A percentile compares a stretch with the other conserved stretches of the same genome.
Conservation (phyloP, 64 coral and sea anemone genomes). For the Astreopora myriophthalma region DNA sequence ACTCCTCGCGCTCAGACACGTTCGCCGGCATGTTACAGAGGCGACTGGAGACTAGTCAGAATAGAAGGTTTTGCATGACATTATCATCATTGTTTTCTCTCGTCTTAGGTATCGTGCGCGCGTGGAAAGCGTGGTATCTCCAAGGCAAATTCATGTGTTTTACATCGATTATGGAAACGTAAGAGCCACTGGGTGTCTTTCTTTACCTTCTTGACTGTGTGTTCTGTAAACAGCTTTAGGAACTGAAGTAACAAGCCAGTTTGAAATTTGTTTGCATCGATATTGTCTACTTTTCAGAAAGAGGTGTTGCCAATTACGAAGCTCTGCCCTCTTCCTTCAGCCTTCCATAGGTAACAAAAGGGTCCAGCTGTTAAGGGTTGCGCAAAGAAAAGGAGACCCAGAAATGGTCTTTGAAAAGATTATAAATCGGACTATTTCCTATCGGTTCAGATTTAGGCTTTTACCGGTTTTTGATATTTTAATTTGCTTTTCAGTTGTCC, state of each 20-base stretch:
- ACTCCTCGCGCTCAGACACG: too few relatives aligned
- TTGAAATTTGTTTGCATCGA: background rate
- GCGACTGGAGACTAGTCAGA: too few relatives aligned
- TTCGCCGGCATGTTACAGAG: too few relatives aligned
- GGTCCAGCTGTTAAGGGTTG: background rate
- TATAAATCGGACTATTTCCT: too few relatives aligned
- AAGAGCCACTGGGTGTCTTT: background rate
- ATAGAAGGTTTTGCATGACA: too few relatives aligned
- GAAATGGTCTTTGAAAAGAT: too few relatives aligned
- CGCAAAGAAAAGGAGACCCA: too few relatives aligned
- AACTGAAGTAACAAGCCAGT: background rate
- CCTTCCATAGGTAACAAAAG: constrained; percentile 73
- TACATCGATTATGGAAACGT: constrained; percentile 99
- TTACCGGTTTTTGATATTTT: background rate
- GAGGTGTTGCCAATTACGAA: constrained; percentile 83
- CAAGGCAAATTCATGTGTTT: constrained; percentile 82
- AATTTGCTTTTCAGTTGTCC: constrained; percentile 55
- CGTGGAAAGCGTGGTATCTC: constrained; percentile 64
- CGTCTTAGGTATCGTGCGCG: constrained; percentile 81
- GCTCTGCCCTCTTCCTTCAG: constrained; percentile 77
- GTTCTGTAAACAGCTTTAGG: background rate
- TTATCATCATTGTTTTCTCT: background rate
- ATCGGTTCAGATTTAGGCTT: too few relatives aligned
- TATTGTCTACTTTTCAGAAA: constrained; percentile 59
- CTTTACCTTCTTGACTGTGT: background rate